phyloP scores from a whole-genome alignment of 1,140 invertebrate species.

The Tachypleus tridentatus region DNA sequence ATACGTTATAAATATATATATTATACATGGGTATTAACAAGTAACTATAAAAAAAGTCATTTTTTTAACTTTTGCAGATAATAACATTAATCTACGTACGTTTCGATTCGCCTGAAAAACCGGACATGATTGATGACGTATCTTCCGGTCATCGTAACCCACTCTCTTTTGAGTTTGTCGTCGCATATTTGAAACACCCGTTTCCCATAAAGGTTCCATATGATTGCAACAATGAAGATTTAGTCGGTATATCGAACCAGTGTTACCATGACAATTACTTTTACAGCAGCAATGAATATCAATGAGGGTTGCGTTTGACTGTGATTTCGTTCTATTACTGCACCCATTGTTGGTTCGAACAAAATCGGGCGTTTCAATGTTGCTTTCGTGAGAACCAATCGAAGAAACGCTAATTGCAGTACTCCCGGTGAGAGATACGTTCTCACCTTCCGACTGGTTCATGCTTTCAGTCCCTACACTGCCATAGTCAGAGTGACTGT shows the following conservation, averaged over 20 bases:
- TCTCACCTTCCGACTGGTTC: conserved; percentile 17
- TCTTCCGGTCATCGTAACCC: conserved; percentile 20
- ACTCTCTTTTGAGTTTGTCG: conserved; percentile 14
- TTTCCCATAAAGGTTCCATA: conserved; percentile 24
- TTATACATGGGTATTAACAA: too few relatives aligned
- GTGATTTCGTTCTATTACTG: too few relatives aligned
- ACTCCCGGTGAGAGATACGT: background rate
- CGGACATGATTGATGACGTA: conserved; percentile 18
- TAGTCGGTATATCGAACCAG: conserved; percentile 7
- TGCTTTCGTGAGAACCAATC: too few relatives aligned
- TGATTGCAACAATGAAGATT: conserved; percentile 18
- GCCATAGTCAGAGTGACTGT: conserved; percentile 17
- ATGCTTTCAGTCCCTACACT: conserved; percentile 10
- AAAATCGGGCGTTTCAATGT: too few relatives aligned
- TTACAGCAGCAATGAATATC: background rate
- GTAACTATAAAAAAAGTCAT: too few relatives aligned
- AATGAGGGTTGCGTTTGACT: too few relatives aligned
- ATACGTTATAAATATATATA: too few relatives aligned
- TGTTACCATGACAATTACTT: conserved; percentile 9
- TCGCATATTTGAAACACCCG: background rate
- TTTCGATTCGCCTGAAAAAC: conserved; percentile 17
- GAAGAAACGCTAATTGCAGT: too few relatives aligned
- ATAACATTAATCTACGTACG: too few relatives aligned
- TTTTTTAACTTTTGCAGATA: too few relatives aligned
- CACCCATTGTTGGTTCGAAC: too few relatives aligned